Conservation (phyloP, 2,113 vertebrate species). For the Channa maculata region DNA sequence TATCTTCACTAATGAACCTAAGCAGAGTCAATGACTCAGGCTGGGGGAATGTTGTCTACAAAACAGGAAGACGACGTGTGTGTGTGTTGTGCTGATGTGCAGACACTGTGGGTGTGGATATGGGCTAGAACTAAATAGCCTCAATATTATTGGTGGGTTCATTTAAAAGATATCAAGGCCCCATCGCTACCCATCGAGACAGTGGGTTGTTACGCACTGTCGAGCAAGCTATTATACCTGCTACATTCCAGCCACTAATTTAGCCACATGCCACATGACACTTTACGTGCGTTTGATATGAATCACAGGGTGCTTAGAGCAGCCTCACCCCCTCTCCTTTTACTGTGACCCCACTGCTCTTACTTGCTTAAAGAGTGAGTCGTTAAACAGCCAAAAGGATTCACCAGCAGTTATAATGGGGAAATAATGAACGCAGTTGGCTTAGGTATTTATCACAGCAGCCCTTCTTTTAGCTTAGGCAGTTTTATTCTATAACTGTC, state of each 20-base stretch:
- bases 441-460: constrained; percentile 73
- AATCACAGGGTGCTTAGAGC: constrained; percentile 68
- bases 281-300: constrained; percentile 70
- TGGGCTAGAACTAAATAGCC: constrained; percentile 44
- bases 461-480: constrained; percentile 20
- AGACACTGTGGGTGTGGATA: constrained; percentile 66
- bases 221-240: constrained; percentile 68
- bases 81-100: constrained; percentile 65
- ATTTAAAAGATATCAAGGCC: constrained; percentile 69
- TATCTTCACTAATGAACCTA: constrained; percentile 77
- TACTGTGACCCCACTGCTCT: constrained; percentile 57
- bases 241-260: constrained; percentile 72
- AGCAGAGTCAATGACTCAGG: constrained; percentile 77
- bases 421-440: constrained; percentile 66
- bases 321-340: constrained; percentile 20
- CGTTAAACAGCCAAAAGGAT: constrained; percentile 72
- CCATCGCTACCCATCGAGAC: constrained; percentile 61
- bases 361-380: constrained; percentile 62
- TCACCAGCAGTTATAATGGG: constrained; percentile 63
- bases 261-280: constrained; percentile 66
- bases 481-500: constrained; percentile 55
- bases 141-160: constrained; percentile 67
- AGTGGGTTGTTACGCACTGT: constrained; percentile 62
- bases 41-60: constrained; percentile 66
- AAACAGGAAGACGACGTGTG: constrained; percentile 69